Base-by-base conservation (phyloP, 1,140 invertebrate species). In the Antheraea pernyi region DNA sequence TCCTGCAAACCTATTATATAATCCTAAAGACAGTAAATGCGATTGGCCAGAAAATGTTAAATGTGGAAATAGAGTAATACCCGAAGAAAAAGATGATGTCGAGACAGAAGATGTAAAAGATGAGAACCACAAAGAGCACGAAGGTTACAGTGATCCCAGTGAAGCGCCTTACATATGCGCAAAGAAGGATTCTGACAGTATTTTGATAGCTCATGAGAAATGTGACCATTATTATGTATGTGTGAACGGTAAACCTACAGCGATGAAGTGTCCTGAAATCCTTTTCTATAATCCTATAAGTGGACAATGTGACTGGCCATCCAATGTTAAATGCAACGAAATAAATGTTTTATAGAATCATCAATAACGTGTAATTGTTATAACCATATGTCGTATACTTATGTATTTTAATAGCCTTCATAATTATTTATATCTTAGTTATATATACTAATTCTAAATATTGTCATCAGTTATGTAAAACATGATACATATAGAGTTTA, bases 1-100 rank as follows among this genome's bases (percentile, higher is more conserved):
- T 48, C 16, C 67, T 2, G 70, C 79, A 0, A 77, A 86, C 36
- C 92, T 93, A 68, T 80, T 94, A 72, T 95, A 93, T 79, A 94
- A 95, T 80, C 91, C 94, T 65, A 67, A 84, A 48, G 76, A 75
- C 10, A 85, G 94, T 85, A 81, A 93, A 70, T 93, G 96, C 81
- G 92, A 95, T 19, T 68, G 62, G 62, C 61, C 71, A 19, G 19
- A 30, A 5, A 63, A 53, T 48, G 67, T 74, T 13, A 36, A 69
- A 7, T 71, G 69, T 63, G 19, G 59, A 1, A 18, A 53, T 18
- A 70, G 68, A 36, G 59, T 16, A 1, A 61, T 48, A 11, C 63
- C 63, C 4, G 37, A 65, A 10, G 63, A 46, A 8, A 48, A 65
- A n/a, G 39, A 16, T 42, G 39, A 46, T 46, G 39, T 16, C 7